Evolutionary conservation across 2,888 invertebrate species (phyloP).

Genomic region (Nemurella pictetii): DNA sequence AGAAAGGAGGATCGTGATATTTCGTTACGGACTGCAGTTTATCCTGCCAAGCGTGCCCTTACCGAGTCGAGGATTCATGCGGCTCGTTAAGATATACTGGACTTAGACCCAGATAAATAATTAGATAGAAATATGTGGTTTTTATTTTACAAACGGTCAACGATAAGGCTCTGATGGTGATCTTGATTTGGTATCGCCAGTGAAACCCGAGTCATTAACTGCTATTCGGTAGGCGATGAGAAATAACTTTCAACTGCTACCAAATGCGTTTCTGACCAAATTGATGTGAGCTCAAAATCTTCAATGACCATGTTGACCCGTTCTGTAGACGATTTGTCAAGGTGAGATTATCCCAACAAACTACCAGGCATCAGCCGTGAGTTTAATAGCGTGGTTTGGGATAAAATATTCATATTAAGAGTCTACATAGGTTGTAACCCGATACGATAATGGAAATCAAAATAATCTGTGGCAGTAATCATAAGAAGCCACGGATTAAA

Average conservation of each 20-base stretch:
- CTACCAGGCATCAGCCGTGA: too few relatives aligned
- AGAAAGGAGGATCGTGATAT: neutral
- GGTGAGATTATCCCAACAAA: neutral
- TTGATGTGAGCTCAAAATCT: neutral
- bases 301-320: neutral
- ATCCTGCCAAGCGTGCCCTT: neutral
- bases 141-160: neutral
- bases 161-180: neutral
- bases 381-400: too few relatives aligned
- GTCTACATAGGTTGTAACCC: too few relatives aligned
- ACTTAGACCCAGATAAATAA: neutral
- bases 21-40: neutral
- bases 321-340: neutral
- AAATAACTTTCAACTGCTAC: neutral
- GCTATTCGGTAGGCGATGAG: neutral
- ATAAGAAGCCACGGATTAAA: too few relatives aligned
- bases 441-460: too few relatives aligned
- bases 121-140: neutral
- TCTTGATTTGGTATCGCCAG: too few relatives aligned
- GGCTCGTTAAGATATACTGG: neutral
- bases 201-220: neutral
- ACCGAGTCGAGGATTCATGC: neutral
- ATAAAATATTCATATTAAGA: too few relatives aligned
- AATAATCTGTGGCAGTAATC: too few relatives aligned
- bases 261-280: neutral